Conservation (phyloP, 2,797 vertebrate species). For the Dendrocincla tyrannina region DNA sequence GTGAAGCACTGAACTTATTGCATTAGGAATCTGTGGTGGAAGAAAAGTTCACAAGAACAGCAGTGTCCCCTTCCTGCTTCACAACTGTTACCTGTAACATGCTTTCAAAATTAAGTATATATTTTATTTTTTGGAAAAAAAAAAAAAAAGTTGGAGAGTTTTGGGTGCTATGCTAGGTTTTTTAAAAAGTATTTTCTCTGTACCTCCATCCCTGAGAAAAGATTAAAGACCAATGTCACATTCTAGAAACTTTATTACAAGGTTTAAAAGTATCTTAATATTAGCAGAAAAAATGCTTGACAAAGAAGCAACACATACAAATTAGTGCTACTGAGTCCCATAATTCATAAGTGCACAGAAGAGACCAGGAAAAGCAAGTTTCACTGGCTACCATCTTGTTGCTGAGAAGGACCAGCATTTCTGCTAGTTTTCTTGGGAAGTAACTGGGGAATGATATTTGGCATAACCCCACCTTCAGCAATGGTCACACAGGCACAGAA, state of each 20-base stretch:
- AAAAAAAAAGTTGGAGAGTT: not conserved
- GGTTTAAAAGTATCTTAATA: not conserved
- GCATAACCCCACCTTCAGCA: conserved; percentile 78
- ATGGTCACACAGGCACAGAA: conserved; percentile 76
- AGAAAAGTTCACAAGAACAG: not conserved
- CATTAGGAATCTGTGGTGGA: not conserved
- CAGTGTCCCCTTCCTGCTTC: not conserved
- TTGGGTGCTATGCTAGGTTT: not conserved
- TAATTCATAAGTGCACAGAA: not conserved
- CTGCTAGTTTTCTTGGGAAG: conserved; percentile 75
- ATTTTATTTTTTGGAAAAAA: not conserved
- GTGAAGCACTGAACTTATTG: not conserved
- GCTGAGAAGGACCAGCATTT: conserved; percentile 61
- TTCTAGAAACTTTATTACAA: not conserved
- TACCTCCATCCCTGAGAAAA: not conserved
- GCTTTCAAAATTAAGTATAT: not conserved
- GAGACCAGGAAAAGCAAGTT: not conserved
- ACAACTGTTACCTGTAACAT: not conserved
- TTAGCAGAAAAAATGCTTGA: not conserved
- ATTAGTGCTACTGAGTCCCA: not conserved
- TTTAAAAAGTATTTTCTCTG: not conserved
- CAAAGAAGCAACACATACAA: not conserved
- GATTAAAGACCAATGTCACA: not conserved
- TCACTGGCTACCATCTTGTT: not conserved
- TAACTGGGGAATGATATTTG: conserved; percentile 78